These are phyloP conservation scores for Poecilia gillii DNA, from an alignment of 2,797 vertebrate species.

Conservation along the genomic window DNA sequence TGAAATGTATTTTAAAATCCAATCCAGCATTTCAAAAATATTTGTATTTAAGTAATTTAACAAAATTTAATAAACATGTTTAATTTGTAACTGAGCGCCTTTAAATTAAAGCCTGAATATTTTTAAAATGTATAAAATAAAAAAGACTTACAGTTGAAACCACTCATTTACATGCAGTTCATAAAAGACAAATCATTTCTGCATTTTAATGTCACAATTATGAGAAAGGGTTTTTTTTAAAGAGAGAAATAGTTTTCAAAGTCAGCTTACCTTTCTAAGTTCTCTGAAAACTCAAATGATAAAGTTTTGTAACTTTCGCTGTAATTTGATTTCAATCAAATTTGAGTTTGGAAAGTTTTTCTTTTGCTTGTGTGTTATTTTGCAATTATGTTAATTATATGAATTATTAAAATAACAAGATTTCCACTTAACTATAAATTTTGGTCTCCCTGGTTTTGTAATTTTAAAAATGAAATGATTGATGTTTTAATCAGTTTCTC, in stretches of 20 bases:
- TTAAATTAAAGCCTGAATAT: conserved; percentile 5
- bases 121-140: conserved; percentile 12
- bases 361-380: too few relatives aligned
- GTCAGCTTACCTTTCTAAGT: background rate
- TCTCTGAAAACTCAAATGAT: background rate
- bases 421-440: too few relatives aligned
- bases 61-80: background rate
- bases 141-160: conserved; percentile 26
- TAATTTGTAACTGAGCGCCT: conserved; percentile 9
- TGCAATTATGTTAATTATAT: too few relatives aligned
- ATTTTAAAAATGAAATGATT: too few relatives aligned
- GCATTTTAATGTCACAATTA: background rate
- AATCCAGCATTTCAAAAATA: background rate
- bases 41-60: background rate
- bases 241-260: background rate
- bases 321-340: background rate
- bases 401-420: too few relatives aligned
- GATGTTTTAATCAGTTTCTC: too few relatives aligned
- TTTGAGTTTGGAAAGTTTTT: background rate
- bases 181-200: background rate
- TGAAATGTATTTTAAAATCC: background rate
- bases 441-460: too few relatives aligned
- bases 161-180: background rate
- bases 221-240: background rate
- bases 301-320: background rate